phyloP scores from a whole-genome alignment of 2,888 invertebrate species.

The Epicampocera succincta region DNA sequence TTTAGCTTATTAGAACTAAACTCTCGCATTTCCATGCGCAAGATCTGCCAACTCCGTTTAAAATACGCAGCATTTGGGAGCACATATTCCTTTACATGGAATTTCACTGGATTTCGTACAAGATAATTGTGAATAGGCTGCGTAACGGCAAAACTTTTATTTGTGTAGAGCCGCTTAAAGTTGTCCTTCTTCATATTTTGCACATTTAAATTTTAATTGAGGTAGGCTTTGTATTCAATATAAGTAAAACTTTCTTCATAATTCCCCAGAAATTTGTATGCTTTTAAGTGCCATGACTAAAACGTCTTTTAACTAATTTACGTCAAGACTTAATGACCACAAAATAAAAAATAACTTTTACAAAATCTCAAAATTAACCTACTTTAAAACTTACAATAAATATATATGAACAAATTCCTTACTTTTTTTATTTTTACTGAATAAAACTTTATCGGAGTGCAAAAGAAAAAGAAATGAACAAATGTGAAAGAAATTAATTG shows the following conservation, averaged over 20 bases:
- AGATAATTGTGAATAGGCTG: no score
- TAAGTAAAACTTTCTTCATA: slow-evolving; percentile 3
- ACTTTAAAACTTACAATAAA: slow-evolving; percentile 52
- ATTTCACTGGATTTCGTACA: no score
- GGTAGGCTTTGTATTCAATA: slow-evolving; percentile 73
- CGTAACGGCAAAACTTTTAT: no score
- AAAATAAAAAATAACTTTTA: slow-evolving; percentile 10
- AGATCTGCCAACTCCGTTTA: no score
- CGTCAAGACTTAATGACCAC: slow-evolving; percentile 9
- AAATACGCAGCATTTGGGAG: no score
- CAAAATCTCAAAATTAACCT: slow-evolving; percentile 63
- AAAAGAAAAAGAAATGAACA: slow-evolving; percentile 6
- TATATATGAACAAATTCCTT: slow-evolving; percentile 47
- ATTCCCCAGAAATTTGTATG: slow-evolving; percentile 4
- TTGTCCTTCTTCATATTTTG: slow-evolving; percentile 39
- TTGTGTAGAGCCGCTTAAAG: background rate
- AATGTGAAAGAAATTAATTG: slow-evolving; percentile 62
- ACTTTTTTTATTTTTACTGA: slow-evolving; percentile 20
- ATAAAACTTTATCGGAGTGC: slow-evolving; percentile 46
- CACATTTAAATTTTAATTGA: slow-evolving; percentile 72
- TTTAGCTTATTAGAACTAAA: no score
- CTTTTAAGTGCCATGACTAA: background rate
- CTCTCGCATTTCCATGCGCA: background rate
- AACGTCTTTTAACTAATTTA: background rate
- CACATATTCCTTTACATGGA: no score